Base-by-base conservation (phyloP, 2,797 vertebrate genomes). In the Siniperca obscura region DNA sequence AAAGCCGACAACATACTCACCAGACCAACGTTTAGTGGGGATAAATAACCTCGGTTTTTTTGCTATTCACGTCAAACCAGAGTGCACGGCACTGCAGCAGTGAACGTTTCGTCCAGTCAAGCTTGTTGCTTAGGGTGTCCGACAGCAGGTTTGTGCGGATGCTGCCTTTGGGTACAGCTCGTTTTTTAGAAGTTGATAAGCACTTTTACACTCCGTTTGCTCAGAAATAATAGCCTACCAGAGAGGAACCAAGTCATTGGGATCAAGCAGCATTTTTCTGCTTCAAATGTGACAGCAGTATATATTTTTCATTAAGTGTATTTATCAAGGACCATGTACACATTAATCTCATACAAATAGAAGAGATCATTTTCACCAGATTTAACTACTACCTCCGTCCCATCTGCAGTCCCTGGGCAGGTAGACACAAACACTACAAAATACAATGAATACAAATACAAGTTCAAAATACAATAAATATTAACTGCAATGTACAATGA, bases 91-190 rank as follows among this genome's bases (percentile, higher is more conserved):
- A 21, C 75, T 44, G 82, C 86, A 57, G 88, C 57, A 46, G 64
- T 30, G 64, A 48, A 68, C 75, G 74, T 73, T 44, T 55, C 36
- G 82, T 88, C 86, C 86, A 34, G 76, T 50, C 86, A 3, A 82
- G 90, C 90, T 90, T 90, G 91, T 90, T 93, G 91, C 90, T 81
- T 50, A 67, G 80, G 30, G 34, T 65, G 74, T 86, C 87, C 87
- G 34, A 72, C 7, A 19, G 85, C 76, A 74, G 74, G 68, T 48
- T 48, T 12, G 74, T 76, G 67, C 30, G 2, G 25, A 46, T 78
- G 93, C 17, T 88, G 91, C 93, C 1, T 94, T 94, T 16, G 12
- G 0, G 86, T 72, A 9, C 68, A 52, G 36, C 91, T 91, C 85
- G 89, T 72, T 66, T 71, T 81, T 89, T 69, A 0, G 0, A 14